phyloP scores from a whole-genome alignment of 2,888 invertebrate genomes.

The Cheilosia vulpina region DNA sequence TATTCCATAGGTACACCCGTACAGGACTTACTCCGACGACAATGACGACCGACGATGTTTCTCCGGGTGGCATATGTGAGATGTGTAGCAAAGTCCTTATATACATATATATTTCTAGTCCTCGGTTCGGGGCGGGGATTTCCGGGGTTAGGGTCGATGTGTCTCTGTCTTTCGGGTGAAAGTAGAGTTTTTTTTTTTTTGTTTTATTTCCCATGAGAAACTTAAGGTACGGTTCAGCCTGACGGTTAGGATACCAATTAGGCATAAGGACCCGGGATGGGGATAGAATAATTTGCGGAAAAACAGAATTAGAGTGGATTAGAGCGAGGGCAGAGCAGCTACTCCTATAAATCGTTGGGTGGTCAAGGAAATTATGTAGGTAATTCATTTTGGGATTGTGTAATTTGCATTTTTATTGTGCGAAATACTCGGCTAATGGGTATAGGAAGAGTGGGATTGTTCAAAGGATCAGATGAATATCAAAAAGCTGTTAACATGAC shows the following conservation, averaged over 20 bases:
- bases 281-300: slow-evolving; percentile 61
- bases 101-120: not conserved
- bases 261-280: slow-evolving; percentile 58
- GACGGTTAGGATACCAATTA: slow-evolving; percentile 71
- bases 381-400: slow-evolving; percentile 65
- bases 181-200: slow-evolving; percentile 1
- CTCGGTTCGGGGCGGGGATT: slow-evolving; percentile 32
- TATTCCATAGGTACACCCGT: too few species aligned
- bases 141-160: slow-evolving; percentile 51
- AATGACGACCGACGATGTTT: slow-evolving; percentile 39
- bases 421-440: slow-evolving; percentile 37
- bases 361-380: slow-evolving; percentile 50
- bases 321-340: slow-evolving; percentile 34
- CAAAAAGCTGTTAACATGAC: slow-evolving; percentile 71
- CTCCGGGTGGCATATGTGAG: slow-evolving; percentile 50
- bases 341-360: slow-evolving; percentile 40
- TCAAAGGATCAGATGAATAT: slow-evolving; percentile 53
- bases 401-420: slow-evolving; percentile 73
- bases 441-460: not conserved
- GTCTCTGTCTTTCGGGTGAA: slow-evolving; percentile 53
- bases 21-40: not conserved
- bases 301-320: slow-evolving; percentile 58
- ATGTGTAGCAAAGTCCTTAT: slow-evolving; percentile 15
- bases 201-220: slow-evolving; percentile 24
- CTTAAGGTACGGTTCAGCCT: slow-evolving; percentile 42